phyloP scores from a whole-genome alignment of 2,888 invertebrate species.

The Phalangium opilio region DNA sequence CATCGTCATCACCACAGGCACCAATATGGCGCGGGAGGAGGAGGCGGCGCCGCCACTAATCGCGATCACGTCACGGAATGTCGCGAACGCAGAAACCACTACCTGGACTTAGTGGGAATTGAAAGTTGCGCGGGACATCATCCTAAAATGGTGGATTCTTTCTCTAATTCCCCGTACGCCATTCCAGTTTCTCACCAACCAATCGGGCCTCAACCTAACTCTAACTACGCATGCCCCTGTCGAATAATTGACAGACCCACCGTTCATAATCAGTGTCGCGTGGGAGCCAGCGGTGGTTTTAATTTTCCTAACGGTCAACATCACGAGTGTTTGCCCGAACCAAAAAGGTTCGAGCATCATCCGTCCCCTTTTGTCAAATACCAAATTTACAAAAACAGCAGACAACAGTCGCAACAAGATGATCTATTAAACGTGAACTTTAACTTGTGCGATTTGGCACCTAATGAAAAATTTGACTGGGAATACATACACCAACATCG shows the following conservation, averaged over 20 bases:
- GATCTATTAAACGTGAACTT: slow-evolving; percentile 15
- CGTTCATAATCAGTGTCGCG: background rate
- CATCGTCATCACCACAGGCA: slow-evolving; percentile 23
- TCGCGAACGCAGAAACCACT: slow-evolving; percentile 25
- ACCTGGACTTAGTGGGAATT: slow-evolving; percentile 31
- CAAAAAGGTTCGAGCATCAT: background rate
- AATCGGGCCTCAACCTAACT: background rate
- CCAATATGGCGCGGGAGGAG: slow-evolving; percentile 25
- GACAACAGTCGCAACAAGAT: slow-evolving; percentile 4
- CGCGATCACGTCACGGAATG: slow-evolving; percentile 19
- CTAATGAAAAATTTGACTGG: slow-evolving; percentile 17
- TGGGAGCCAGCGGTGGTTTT: background rate
- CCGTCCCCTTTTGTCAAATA: background rate
- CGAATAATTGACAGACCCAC: too few relatives aligned
- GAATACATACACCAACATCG: slow-evolving; percentile 22
- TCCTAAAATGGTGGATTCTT: too few relatives aligned
- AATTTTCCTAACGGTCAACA: background rate
- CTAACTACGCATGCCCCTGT: too few relatives aligned
- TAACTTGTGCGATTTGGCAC: slow-evolving; percentile 14
- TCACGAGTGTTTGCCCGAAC: background rate
- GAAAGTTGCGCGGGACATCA: slow-evolving; percentile 25
- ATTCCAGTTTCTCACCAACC: background rate
- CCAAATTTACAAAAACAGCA: background rate
- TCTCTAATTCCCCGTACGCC: background rate
- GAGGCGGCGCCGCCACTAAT: slow-evolving; percentile 19